Evolutionary conservation across 2,888 invertebrate species (phyloP), one percentile per base, ranked within the genome.

Genomic region (Phorcus lineatus): DNA sequence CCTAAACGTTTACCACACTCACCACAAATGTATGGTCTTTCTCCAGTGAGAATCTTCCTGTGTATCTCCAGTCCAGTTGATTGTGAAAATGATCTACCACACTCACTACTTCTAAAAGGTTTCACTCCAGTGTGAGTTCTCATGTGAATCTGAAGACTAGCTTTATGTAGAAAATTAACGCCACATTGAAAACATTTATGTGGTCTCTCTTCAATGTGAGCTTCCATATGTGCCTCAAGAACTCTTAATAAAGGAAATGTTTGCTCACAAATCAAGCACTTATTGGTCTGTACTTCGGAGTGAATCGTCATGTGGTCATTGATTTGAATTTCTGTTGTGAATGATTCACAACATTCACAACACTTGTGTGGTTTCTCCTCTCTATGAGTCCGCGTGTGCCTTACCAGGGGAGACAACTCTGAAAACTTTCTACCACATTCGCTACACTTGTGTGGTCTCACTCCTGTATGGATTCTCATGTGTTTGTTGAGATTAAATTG

Each of bases 351-450:
- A 54, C 54, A 76, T 13, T 76, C 76, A 54, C 22, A 9, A 24
- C 76, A 76, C 11, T 24, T 76, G 24, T 53, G 53, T n/a, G 76
- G 54, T 28, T 76, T 76, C 4, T 24, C 17, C 19, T 28, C 28
- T 24, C 24, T 54, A 53, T 76, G 53, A 24, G 28, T 54, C 24
- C 28, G 52, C 24, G 53, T 17, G 54, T 76, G 76, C 19, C 24
- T 47, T n/a, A 24, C 24, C 0, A 75, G 75, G 19, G n/a, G 24
- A 4, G 19, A 17, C 11, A 53, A 36, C 19, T 47, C 11, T 19
- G 52, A 13, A 52, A 75, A 75, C 24, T 24, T 19, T n/a, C n/a
- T 76, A 22, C 76, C 76, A 54, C 54, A 76, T 13, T 76, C 76
- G 24, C 22, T 17, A 24, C 76, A 76, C 11, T 24, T 76, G 24